Evolutionary conservation across 2,113 vertebrate species (phyloP).

Genomic region (Aptenodytes forsteri): DNA sequence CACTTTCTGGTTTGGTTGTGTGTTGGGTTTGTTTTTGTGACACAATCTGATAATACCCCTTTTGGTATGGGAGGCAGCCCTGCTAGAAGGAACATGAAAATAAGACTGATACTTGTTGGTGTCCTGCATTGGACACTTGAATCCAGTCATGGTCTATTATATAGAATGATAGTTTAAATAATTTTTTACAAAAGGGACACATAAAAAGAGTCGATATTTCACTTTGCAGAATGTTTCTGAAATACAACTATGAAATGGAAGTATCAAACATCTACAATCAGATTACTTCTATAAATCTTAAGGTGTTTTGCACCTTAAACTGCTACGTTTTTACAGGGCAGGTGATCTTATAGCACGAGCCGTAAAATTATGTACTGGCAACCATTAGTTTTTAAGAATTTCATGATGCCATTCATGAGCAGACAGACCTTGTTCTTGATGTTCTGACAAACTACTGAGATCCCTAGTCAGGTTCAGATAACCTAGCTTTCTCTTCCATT

Average conservation of each 20-base stretch:
- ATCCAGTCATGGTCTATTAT: not conserved
- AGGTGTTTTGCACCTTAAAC: not conserved
- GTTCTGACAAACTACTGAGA: not conserved
- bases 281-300: not conserved
- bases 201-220: not conserved
- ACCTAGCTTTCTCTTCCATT: not conserved
- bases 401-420: not conserved
- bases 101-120: not conserved
- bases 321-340: not conserved
- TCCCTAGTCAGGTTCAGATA: not conserved
- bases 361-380: not conserved
- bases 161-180: not conserved
- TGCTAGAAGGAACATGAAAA: not conserved
- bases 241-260: not conserved
- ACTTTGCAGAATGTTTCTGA: not conserved
- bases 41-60: not conserved
- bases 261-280: not conserved
- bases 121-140: not conserved
- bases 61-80: not conserved
- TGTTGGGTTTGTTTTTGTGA: not conserved
- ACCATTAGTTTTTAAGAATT: not conserved
- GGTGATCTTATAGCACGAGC: not conserved
- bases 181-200: not conserved
- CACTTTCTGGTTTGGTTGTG: not conserved
- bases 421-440: not conserved